phyloP scores from a whole-genome alignment of 2,113 vertebrate species.

The Sprattus sprattus region DNA sequence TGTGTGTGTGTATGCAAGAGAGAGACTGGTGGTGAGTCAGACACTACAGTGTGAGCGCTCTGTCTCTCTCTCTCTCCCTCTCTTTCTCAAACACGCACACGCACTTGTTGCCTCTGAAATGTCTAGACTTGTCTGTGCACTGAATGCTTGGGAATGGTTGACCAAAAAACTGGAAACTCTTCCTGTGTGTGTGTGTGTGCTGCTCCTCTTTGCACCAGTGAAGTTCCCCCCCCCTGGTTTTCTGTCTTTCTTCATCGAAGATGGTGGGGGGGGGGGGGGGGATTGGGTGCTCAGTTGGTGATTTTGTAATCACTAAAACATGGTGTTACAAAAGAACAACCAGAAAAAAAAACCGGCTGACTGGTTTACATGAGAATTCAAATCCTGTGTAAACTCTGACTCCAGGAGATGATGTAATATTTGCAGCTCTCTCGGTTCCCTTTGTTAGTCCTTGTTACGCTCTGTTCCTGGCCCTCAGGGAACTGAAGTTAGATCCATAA shows the following conservation, averaged over 20 bases:
- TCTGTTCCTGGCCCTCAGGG: background rate
- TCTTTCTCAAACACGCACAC: background rate
- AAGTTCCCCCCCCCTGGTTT: background rate
- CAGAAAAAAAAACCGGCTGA: background rate
- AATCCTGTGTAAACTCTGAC: background rate
- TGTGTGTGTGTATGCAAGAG: background rate
- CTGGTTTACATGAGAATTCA: background rate
- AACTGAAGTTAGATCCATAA: background rate
- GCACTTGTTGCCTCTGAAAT: background rate
- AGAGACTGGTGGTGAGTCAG: background rate
- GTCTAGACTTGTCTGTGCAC: conserved; percentile 21
- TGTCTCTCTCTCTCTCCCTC: no score
- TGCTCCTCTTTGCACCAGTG: background rate
- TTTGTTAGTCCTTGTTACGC: background rate
- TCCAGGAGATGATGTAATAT: background rate
- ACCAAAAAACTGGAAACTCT: background rate
- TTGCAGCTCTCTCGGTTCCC: background rate
- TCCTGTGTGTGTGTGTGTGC: background rate
- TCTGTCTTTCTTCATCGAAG: background rate
- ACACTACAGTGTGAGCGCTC: no score
- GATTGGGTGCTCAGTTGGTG: background rate
- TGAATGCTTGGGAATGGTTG: background rate
- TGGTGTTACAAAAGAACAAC: background rate
- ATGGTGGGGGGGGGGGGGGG: no score
- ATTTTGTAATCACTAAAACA: background rate